Conservation (phyloP, 2,797 vertebrate genomes). For the Chaetodon trifasciatus region DNA sequence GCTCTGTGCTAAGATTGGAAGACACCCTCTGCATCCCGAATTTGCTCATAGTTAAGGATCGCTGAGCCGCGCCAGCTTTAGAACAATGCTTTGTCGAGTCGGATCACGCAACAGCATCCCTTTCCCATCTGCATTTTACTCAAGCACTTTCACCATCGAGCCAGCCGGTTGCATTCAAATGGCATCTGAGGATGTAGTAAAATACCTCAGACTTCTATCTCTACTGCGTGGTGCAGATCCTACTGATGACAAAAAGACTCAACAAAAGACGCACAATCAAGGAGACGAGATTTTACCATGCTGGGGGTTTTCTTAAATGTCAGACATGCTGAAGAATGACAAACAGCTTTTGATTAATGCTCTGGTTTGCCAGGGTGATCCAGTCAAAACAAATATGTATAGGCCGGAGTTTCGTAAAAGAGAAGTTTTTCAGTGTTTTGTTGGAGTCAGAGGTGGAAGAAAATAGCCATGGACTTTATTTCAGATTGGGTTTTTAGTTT, state of each 20-base stretch:
- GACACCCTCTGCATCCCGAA: conserved; percentile 16
- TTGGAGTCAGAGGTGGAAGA: background rate
- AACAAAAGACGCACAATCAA: background rate
- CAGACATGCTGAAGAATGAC: conserved; percentile 6
- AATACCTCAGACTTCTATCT: background rate
- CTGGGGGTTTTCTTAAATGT: conserved; percentile 31
- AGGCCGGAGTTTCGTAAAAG: background rate
- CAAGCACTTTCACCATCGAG: background rate
- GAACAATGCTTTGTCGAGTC: conserved; percentile 17
- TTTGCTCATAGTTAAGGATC: background rate
- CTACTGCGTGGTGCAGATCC: background rate
- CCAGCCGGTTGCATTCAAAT: background rate
- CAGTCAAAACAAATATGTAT: background rate
- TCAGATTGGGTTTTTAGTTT: background rate
- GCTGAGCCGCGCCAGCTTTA: background rate
- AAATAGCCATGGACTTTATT: background rate
- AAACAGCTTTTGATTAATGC: background rate
- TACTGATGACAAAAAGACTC: background rate
- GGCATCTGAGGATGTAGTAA: background rate
- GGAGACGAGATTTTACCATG: background rate
- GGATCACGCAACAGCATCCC: background rate
- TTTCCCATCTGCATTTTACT: background rate
- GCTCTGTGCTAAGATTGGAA: conserved; percentile 4
- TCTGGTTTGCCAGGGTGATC: background rate
- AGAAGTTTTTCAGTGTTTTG: background rate